phyloP scores from a whole-genome alignment of 2,113 vertebrate genomes.

The Panthera leo region DNA sequence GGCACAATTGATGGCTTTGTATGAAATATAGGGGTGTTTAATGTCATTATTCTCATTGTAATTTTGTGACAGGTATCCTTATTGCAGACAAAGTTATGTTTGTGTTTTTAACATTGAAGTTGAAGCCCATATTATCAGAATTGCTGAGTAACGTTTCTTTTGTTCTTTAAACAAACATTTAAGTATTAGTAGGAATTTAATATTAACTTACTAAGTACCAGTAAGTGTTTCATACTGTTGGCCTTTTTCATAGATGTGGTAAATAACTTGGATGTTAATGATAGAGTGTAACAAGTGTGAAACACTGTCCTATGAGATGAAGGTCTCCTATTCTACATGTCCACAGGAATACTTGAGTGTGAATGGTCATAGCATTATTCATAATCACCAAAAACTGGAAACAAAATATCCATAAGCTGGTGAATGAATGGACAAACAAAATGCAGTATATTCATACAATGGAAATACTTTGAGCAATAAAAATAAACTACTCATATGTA shows the following conservation, averaged over 20 bases:
- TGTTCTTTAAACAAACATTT: not conserved
- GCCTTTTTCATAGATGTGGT: not conserved
- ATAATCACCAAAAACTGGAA: not conserved
- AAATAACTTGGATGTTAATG: slow-evolving; percentile 1
- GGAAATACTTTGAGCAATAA: not conserved
- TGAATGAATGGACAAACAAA: not conserved
- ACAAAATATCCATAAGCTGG: not conserved
- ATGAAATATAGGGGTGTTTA: not conserved
- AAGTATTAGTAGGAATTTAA: slow-evolving; percentile 21
- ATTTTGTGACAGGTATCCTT: not conserved
- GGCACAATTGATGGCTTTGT: not conserved
- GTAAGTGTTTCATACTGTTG: not conserved
- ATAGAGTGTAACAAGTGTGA: not conserved
- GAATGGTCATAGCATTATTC: not conserved
- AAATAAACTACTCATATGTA: not conserved
- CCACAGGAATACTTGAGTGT: not conserved
- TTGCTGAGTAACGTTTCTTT: not conserved
- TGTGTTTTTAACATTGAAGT: not conserved
- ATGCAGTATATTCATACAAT: not conserved
- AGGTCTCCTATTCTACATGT: not conserved
- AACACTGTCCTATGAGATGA: not conserved
- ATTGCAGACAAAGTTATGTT: not conserved
- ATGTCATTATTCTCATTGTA: not conserved
- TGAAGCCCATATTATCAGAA: not conserved
- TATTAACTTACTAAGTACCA: not conserved